Percentiles rank a stretch among this genome's conserved stretches.
Conservation (phyloP, 2,113 vertebrate genomes). For the Apteryx mantelli region DNA sequence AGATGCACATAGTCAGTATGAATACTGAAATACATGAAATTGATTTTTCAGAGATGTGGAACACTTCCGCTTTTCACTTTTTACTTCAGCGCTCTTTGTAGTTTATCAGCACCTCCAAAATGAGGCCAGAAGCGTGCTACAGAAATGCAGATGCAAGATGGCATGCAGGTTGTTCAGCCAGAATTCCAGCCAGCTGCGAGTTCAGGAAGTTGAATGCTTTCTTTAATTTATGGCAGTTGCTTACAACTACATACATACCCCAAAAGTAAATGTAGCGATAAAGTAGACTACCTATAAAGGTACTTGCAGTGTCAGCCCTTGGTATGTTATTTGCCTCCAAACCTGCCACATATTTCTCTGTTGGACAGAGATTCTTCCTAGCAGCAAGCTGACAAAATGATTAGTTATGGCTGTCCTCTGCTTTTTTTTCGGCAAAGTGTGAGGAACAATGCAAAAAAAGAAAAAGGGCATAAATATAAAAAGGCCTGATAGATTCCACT, state of each 20-base stretch:
- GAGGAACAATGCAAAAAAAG: slow-evolving; percentile 73
- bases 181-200: slow-evolving; percentile 33
- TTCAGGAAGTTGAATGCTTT: not conserved
- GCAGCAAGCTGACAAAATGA: slow-evolving; percentile 86
- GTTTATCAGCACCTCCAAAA: not conserved
- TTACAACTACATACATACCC: slow-evolving; percentile 42
- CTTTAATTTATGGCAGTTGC: slow-evolving; percentile 48
- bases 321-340: slow-evolving; percentile 69
- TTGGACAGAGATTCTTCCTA: slow-evolving; percentile 83
- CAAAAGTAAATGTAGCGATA: slow-evolving; percentile 55
- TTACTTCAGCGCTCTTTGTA: not conserved
- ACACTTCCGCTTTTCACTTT: not conserved
- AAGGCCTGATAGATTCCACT: slow-evolving; percentile 74
- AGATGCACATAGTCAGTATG: not conserved
- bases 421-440: slow-evolving; percentile 71
- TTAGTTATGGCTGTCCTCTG: slow-evolving; percentile 86
- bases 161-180: not conserved
- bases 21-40: not conserved
- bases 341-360: slow-evolving; percentile 78
- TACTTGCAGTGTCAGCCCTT: slow-evolving; percentile 64
- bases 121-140: not conserved
- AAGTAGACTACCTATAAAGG: slow-evolving; percentile 67
- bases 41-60: not conserved
- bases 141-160: not conserved
- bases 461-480: slow-evolving; percentile 56